phyloP scores from a whole-genome alignment of 2,113 vertebrate species.

The Natator depressus region DNA sequence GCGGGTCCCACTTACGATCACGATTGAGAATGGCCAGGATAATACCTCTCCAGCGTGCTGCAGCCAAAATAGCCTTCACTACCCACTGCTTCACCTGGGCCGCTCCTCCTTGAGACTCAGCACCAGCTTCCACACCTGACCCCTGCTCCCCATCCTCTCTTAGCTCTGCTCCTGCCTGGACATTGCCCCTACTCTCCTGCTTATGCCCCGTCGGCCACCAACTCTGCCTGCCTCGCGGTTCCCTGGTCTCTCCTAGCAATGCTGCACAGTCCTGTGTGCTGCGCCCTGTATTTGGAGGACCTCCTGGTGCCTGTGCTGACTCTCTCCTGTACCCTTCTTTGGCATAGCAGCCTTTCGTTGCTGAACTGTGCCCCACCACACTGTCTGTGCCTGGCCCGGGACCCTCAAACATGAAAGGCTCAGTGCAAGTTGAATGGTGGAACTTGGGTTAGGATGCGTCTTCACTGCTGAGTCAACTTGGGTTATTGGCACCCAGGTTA shows the following conservation, averaged over 20 bases:
- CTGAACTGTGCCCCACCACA: not conserved
- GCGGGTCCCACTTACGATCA: no score
- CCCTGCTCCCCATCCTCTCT: no score
- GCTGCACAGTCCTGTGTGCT: not conserved
- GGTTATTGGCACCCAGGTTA: not conserved
- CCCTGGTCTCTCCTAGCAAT: not conserved
- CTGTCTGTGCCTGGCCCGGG: not conserved
- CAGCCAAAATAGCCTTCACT: not conserved
- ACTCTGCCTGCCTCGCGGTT: not conserved
- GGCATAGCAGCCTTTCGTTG: not conserved
- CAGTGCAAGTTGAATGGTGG: no score
- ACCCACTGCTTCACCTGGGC: not conserved
- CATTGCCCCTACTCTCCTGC: not conserved
- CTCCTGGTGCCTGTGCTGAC: no score
- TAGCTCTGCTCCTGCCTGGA: not conserved
- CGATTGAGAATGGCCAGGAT: not conserved
- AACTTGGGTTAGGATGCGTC: not conserved
- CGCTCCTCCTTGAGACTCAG: not conserved
- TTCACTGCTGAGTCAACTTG: not conserved
- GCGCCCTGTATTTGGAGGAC: rapidly evolving
- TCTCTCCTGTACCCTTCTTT: not conserved
- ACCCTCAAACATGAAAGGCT: not conserved
- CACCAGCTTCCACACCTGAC: not conserved
- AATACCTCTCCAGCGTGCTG: not conserved
- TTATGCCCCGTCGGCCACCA: no score